Evolutionary conservation across 2,113 vertebrate genomes (phyloP).

Genomic region (Coptodon rendalli): DNA sequence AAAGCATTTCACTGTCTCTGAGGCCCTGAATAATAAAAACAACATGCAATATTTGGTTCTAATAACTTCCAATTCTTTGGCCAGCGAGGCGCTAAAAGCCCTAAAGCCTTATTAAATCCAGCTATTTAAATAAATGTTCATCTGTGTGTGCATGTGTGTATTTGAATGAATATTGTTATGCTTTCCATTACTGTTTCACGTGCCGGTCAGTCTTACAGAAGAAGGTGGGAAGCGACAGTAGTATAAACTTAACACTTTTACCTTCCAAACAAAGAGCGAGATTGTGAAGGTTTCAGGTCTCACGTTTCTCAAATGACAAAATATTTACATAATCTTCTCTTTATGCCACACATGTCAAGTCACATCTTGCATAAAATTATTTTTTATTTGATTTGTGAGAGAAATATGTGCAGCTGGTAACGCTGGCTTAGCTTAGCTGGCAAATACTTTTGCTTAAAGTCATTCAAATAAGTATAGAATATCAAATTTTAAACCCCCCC

Average conservation of each 20-base stretch:
- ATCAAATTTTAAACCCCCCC: background rate
- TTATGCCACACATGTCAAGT: background rate
- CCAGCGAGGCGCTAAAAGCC: background rate
- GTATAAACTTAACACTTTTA: background rate
- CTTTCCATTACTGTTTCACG: background rate
- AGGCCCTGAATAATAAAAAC: constrained; percentile 42
- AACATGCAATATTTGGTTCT: constrained; percentile 1
- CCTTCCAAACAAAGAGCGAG: background rate
- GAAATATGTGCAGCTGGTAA: background rate
- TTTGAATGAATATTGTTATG: background rate
- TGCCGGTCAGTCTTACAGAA: background rate
- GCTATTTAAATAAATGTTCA: background rate
- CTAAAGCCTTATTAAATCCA: background rate
- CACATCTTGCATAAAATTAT: background rate
- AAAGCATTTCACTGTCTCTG: constrained; percentile 23
- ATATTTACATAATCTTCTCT: background rate
- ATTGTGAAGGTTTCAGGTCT: background rate
- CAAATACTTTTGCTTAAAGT: background rate
- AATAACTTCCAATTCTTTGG: background rate
- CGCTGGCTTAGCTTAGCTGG: background rate
- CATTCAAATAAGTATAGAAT: background rate
- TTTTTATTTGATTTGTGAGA: background rate
- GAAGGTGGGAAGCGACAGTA: background rate
- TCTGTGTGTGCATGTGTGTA: background rate
- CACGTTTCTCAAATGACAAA: background rate